Evolutionary conservation across 2,113 vertebrate genomes (phyloP).

Genomic region (Alectura lathami): DNA sequence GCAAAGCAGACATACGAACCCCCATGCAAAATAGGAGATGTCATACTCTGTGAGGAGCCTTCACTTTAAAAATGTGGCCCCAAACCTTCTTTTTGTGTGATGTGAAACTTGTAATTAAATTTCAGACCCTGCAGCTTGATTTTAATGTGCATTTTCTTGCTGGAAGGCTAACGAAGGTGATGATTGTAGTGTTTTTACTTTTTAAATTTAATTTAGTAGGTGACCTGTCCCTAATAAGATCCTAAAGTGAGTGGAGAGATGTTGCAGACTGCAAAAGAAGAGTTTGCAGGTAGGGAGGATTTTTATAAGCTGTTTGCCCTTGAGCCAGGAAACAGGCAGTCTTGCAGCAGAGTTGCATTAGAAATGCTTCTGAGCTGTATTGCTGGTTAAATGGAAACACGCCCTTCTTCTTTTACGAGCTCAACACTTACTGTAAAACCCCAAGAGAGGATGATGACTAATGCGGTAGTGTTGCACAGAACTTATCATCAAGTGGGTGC

Average conservation of each 20-base stretch:
- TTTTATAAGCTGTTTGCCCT: slow-evolving; percentile 8
- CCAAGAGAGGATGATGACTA: not conserved
- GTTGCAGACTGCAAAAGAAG: not conserved
- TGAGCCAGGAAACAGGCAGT: slow-evolving; percentile 13
- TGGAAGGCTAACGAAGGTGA: slow-evolving; percentile 28
- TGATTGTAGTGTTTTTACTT: slow-evolving; percentile 32
- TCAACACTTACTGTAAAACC: not conserved
- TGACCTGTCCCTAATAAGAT: slow-evolving; percentile 1
- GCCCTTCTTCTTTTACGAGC: slow-evolving; percentile 5
- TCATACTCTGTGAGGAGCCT: not conserved
- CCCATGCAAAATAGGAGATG: not conserved
- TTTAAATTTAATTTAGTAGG: slow-evolving; percentile 5
- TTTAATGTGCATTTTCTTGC: slow-evolving; percentile 42
- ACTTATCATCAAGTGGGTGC: slow-evolving; percentile 43
- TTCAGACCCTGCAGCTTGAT: slow-evolving; percentile 54
- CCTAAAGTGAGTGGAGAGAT: not conserved
- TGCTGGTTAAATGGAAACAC: slow-evolving; percentile 33
- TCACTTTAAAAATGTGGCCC: slow-evolving; percentile 51
- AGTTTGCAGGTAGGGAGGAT: not conserved
- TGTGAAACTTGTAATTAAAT: slow-evolving; percentile 17
- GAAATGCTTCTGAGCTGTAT: not conserved
- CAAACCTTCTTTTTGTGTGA: slow-evolving; percentile 52
- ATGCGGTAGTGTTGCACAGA: not conserved
- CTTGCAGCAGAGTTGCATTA: not conserved
- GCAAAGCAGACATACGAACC: not conserved